phyloP scores from a whole-genome alignment of 30 jellyfish, hydroid and myxozoan species.

The Hydra vulgaris region DNA sequence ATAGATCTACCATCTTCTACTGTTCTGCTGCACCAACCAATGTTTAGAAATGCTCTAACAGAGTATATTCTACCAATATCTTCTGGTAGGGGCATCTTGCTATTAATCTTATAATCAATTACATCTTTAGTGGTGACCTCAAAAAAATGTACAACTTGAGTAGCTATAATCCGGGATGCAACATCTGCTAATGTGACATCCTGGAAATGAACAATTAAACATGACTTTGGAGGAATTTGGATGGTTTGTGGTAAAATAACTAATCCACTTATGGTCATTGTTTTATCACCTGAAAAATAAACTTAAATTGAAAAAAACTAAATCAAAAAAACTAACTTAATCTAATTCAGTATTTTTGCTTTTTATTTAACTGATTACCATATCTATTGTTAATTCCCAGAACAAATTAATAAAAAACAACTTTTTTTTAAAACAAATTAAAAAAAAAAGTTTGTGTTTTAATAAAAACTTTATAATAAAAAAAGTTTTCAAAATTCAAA shows the following conservation, averaged over 20 bases:
- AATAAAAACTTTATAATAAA: no score
- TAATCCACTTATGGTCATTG: conserved; percentile 38
- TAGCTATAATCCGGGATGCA: conserved; percentile 32
- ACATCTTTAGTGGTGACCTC: conserved; percentile 18
- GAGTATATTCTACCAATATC: conserved; percentile 8
- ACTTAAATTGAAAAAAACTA: no score
- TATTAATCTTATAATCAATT: conserved; percentile 8
- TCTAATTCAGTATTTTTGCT: no score
- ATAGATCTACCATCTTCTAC: conserved; percentile 21
- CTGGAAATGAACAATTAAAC: conserved; percentile 28
- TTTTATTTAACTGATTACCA: no score
- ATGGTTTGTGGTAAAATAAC: conserved; percentile 27
- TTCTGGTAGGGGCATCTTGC: conserved; percentile 28
- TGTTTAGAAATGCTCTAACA: conserved; percentile 45
- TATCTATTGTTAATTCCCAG: no score
- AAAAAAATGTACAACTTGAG: conserved; percentile 31
- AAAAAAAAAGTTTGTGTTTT: no score
- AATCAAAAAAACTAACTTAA: no score
- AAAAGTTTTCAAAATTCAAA: no score
- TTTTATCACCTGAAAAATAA: conserved; percentile 34
- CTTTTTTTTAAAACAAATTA: no score
- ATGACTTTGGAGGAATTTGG: conserved; percentile 51
- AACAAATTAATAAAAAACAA: no score
- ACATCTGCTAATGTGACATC: conserved; percentile 50
- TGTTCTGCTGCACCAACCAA: conserved; percentile 57